These are phyloP conservation scores for Eupeodes luniger DNA, from an alignment of 2,888 invertebrate species.

Conservation along the genomic window DNA sequence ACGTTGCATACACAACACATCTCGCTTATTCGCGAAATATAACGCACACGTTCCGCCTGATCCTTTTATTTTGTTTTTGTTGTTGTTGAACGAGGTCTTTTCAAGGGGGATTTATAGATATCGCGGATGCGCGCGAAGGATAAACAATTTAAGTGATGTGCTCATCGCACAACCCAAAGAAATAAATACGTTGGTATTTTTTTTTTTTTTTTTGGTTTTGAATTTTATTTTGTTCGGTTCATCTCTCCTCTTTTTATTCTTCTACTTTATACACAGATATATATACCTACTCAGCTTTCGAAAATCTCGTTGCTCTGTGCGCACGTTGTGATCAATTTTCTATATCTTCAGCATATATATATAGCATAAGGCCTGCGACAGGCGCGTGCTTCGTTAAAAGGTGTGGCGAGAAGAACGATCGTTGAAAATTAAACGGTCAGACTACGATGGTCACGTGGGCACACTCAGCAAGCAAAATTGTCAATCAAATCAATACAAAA, in stretches of 20 bases:
- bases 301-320: constrained; percentile 57
- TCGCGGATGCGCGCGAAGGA: constrained; percentile 71
- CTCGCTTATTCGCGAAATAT: constrained; percentile 50
- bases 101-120: constrained; percentile 52
- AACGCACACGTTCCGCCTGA: constrained; percentile 55
- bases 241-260: constrained; percentile 38
- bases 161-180: constrained; percentile 62
- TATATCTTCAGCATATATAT: constrained; percentile 29
- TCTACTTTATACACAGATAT: constrained; percentile 8
- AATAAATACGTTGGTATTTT: constrained; percentile 13
- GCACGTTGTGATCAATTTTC: constrained; percentile 69
- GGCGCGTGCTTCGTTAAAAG: constrained; percentile 73
- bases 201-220: constrained; percentile 7
- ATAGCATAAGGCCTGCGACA: constrained; percentile 62
- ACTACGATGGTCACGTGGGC: constrained; percentile 74
- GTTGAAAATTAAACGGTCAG: constrained; percentile 75
- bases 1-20: constrained; percentile 71
- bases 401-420: constrained; percentile 73
- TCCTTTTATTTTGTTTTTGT: constrained; percentile 50
- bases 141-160: constrained; percentile 67
- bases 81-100: neutral
- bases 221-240: constrained; percentile 9
- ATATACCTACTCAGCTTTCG: constrained; percentile 27
- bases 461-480: constrained; percentile 74
- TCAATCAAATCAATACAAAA: constrained; percentile 75